phyloP scores from a whole-genome alignment of 2,797 vertebrate genomes.

The Eleutherodactylus coqui region DNA sequence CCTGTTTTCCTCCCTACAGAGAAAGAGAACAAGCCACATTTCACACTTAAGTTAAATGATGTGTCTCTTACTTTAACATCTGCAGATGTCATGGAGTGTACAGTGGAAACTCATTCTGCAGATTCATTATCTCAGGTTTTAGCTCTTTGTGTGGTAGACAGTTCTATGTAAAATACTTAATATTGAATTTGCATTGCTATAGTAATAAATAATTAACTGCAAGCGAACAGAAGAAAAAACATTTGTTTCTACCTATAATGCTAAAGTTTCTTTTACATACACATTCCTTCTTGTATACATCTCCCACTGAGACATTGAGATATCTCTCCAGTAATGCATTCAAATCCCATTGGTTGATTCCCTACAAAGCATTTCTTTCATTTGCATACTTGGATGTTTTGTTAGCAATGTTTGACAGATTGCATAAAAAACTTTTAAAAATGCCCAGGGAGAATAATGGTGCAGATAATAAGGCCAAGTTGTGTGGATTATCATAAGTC shows the following conservation, averaged over 20 bases:
- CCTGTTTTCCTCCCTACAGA: not conserved
- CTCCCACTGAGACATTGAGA: not conserved
- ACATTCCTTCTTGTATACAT: not conserved
- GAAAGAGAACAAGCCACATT: not conserved
- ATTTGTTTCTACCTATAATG: not conserved
- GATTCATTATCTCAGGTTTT: not conserved
- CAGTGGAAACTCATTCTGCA: not conserved
- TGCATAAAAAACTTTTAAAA: conserved; percentile 69
- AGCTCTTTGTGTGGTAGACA: not conserved
- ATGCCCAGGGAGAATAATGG: conserved; percentile 61
- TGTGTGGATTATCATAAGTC: conserved; percentile 67
- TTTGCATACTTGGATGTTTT: conserved; percentile 64
- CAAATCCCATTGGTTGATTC: not conserved
- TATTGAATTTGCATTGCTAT: not conserved
- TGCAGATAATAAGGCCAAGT: conserved; percentile 63
- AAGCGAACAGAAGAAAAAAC: not conserved
- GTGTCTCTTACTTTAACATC: conserved; percentile 18
- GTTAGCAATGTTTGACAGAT: conserved; percentile 67
- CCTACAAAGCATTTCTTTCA: conserved; percentile 6
- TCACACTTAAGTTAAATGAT: conserved; percentile 16
- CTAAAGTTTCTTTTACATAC: not conserved
- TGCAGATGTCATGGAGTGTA: not conserved
- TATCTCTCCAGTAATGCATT: not conserved
- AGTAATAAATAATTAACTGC: not conserved
- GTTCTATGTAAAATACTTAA: not conserved